These are phyloP conservation scores for Proterorhinus semilunaris DNA, from an alignment of 2,113 vertebrate species.

Conservation along the genomic window DNA sequence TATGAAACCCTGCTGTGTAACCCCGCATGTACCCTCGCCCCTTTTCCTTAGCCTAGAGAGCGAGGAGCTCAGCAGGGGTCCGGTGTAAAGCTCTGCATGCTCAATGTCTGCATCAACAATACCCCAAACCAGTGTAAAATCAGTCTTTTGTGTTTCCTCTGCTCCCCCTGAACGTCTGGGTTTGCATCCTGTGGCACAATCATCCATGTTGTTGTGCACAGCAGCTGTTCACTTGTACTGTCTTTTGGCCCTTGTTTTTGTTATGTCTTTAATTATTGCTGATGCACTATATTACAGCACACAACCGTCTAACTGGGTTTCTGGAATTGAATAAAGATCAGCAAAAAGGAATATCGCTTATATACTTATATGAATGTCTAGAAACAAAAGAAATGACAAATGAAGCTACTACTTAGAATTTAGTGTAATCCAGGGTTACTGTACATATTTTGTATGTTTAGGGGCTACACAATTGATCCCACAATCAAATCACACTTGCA, in stretches of 20 bases:
- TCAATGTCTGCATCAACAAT: constrained; percentile 50
- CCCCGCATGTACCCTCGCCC: constrained; percentile 19
- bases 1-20: constrained; percentile 29
- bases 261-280: background rate
- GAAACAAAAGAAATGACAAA: no score
- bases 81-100: constrained; percentile 46
- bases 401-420: no score
- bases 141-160: constrained; percentile 40
- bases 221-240: constrained; percentile 13
- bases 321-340: no score
- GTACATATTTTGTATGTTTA: no score
- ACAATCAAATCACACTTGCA: no score
- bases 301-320: no score
- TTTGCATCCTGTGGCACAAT: constrained; percentile 22
- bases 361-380: no score
- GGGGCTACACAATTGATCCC: no score
- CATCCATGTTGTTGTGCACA: constrained; percentile 29
- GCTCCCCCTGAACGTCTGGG: constrained; percentile 42
- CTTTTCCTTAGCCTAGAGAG: constrained; percentile 46
- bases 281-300: background rate
- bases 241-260: background rate
- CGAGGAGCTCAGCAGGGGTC: constrained; percentile 66
- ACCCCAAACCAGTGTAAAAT: constrained; percentile 63
- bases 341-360: no score
- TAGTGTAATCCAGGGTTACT: no score